Evolutionary conservation across 2,888 invertebrate genomes (phyloP).

Genomic region (Aspidiotus destructor): DNA sequence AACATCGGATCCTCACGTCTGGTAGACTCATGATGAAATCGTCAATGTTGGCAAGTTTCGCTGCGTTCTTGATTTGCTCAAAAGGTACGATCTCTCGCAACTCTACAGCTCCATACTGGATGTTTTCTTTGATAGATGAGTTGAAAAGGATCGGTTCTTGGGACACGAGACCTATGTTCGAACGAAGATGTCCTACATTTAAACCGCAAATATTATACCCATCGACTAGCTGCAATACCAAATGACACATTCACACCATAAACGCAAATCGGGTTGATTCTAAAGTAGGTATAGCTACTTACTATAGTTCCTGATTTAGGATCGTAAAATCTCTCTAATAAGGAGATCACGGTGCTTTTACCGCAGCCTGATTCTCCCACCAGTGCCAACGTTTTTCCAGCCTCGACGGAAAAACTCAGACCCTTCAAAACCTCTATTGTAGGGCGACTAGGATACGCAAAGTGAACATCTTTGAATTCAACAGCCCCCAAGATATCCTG

Average conservation of each 20-base stretch:
- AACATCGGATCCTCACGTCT: slow-evolving; percentile 37
- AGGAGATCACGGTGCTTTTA: slow-evolving; percentile 65
- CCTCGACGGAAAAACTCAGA: slow-evolving; percentile 54
- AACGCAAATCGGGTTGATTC: too few relatives aligned
- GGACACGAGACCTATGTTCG: slow-evolving; percentile 34
- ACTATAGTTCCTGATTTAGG: slow-evolving; percentile 56
- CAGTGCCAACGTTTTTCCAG: slow-evolving; percentile 66
- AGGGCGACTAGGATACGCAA: slow-evolving; percentile 70
- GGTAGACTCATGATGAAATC: slow-evolving; percentile 46
- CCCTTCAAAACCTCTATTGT: slow-evolving; percentile 59
- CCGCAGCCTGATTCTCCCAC: slow-evolving; percentile 67
- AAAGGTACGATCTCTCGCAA: slow-evolving; percentile 41
- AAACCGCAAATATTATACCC: slow-evolving; percentile 53
- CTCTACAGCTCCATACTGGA: slow-evolving; percentile 46
- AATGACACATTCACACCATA: too few relatives aligned
- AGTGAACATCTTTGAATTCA: slow-evolving; percentile 60
- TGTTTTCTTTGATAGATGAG: slow-evolving; percentile 35
- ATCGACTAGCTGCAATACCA: slow-evolving; percentile 31
- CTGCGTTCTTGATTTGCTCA: slow-evolving; percentile 46
- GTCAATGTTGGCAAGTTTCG: slow-evolving; percentile 46
- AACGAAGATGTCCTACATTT: slow-evolving; percentile 56
- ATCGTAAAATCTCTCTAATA: slow-evolving; percentile 62
- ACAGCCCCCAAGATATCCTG: slow-evolving; percentile 51
- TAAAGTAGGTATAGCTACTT: slow-evolving; percentile 40
- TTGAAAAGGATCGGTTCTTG: slow-evolving; percentile 36